Base-by-base conservation (phyloP, 2,797 vertebrate species). In the Molossus alvarezi region DNA sequence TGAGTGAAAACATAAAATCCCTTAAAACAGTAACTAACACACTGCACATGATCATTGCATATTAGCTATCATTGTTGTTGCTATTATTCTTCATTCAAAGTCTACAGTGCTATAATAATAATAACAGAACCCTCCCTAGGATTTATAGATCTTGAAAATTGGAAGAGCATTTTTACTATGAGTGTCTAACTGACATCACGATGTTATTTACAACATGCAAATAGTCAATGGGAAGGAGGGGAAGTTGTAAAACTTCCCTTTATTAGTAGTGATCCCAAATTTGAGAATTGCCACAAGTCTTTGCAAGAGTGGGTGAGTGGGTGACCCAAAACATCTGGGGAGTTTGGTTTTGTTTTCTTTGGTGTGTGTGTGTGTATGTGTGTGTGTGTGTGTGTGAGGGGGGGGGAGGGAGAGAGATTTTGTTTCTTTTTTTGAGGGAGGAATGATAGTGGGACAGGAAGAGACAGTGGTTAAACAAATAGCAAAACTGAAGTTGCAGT, bases 131-230 rank as follows among this genome's bases (percentile, higher is more conserved):
- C 45, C 58, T 96, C 95, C 95, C 33, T 93, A 84, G 5, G 53
- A 97, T 90, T 84, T 93, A 48, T 93, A 73, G 84, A 97, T 97
- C 98, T 91, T 95, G 75, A 97, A 96, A 97, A 97, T 77, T 82
- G 95, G 95, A 98, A 97, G 81, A 93, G n/a, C 0, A 6, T 94
- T 91, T 97, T 97, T 97, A 97, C 92, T 90, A 57, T 72, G 90
- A 97, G 13, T 55, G 53, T 55, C 53, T 55, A 62, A 55, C 53
- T 5, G 41, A 45, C 33, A 33, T 33, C 97, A 62, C 94, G 95
- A 60, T 96, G 53, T 69, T 88, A 93, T 97, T 97, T 95, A 97
- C 86, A 97, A 88, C 94, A 91, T 95, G 86, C 55, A 96, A 97
- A 97, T 94, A 97, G 86, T 96, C 96, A 96, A 90, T 76, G n/a